Evolutionary conservation across 2,113 vertebrate species (phyloP).

Genomic region (Leucoraja erinaceus): DNA sequence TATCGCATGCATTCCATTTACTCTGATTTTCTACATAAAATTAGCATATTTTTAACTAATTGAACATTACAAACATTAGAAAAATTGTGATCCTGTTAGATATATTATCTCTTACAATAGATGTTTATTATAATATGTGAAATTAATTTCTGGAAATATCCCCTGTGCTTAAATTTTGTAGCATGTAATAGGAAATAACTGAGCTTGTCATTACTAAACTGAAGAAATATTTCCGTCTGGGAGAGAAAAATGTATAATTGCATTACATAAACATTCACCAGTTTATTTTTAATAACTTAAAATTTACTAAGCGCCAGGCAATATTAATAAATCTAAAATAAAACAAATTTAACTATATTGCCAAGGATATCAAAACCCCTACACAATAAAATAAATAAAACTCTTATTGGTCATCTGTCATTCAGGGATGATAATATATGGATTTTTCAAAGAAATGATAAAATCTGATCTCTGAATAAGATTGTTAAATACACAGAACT

Average conservation of each 20-base stretch:
- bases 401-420: background rate
- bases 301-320: background rate
- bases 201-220: conserved; percentile 11
- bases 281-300: conserved; percentile 1
- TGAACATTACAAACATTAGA: conserved; percentile 9
- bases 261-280: background rate
- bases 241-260: background rate
- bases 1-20: background rate
- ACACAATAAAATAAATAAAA: background rate
- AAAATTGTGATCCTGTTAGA: background rate
- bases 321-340: conserved; percentile 2
- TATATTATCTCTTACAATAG: background rate
- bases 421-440: background rate
- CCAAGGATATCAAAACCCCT: background rate
- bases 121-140: background rate
- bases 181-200: background rate
- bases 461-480: background rate
- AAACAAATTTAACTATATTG: background rate
- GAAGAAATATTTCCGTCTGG: conserved; percentile 9
- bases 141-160: conserved; percentile 30
- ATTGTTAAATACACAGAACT: background rate
- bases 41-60: conserved; percentile 9
- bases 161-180: background rate
- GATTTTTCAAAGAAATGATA: background rate
- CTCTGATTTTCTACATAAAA: background rate